Base-by-base conservation (phyloP, 2,113 vertebrate species). In the Lophura nycthemera region DNA sequence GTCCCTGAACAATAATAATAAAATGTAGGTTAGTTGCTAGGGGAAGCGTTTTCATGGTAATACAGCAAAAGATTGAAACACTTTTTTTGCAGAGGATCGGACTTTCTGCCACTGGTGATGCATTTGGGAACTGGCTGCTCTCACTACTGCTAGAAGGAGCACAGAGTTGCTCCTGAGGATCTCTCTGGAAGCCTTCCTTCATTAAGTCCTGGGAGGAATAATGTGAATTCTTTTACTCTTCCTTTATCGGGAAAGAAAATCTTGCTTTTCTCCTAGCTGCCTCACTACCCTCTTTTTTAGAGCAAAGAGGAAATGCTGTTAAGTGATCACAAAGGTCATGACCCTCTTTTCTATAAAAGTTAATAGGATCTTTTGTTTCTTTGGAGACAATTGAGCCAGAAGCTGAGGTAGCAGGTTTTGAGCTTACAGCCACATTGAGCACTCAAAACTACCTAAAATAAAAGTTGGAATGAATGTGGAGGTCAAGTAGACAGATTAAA, bases 281-380 rank as follows among this genome's bases (percentile, higher is more conserved):
- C 36, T 91, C 69, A 24, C 36, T 76, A 61, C 87, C 60, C 67
- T 76, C 18, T 65, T 65, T 85, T 84, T 52, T 17, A 86, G 42
- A 90, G 13, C 32, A 83, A 66, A 83, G 38, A 47, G 69, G 60
- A 91, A 83, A 74, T 56, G 77, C 38, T 50, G 60, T 8, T 83
- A 64, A 91, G 47, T 77, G 79, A 90, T 88, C 72, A 52, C 34
- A 47, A 60, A 70, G 79, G 72, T 91, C 61, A 50, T 71, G 65
- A 86, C 47, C 73, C 16, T 69, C 75, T 92, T 90, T 54, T 81
- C 83, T 92, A 18, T 48, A 74, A 47, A 92, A 83, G 29, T 88
- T 92, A 83, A 92, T 80, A 48, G n/a, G 43, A 78, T 83, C 94
- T 95, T 95, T 77, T 89, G 21, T 88, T 91, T 70, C 60, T 91